Evolutionary conservation across 1,140 invertebrate genomes (phyloP).

Genomic region (Bursaphelenchus mucronatus): DNA sequence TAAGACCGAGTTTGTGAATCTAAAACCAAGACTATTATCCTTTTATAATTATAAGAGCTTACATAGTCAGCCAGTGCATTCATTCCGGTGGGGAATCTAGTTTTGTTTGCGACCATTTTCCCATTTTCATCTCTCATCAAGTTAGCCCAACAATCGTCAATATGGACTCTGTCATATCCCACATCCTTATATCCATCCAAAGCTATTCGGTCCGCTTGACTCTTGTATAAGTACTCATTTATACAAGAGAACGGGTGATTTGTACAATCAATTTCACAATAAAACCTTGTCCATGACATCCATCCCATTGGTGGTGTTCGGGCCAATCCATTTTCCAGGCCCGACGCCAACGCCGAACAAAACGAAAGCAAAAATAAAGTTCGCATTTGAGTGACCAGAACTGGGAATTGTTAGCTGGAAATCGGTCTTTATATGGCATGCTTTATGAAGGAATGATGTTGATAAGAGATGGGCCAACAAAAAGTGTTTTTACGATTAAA

Average conservation of each 20-base stretch:
- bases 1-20: not conserved
- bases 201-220: conserved; percentile 37
- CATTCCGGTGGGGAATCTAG: conserved; percentile 7
- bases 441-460: too few relatives aligned
- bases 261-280: conserved; percentile 82
- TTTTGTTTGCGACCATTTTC: conserved; percentile 5
- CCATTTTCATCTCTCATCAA: not conserved
- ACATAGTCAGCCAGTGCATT: not conserved
- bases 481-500: too few relatives aligned
- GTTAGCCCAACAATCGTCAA: conserved; percentile 58
- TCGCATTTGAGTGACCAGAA: too few relatives aligned
- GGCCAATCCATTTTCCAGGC: conserved; percentile 15
- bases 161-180: conserved; percentile 41
- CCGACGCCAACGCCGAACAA: not conserved
- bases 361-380: conserved; percentile 16
- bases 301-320: conserved; percentile 82
- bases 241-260: conserved; percentile 52
- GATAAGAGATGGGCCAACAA: too few relatives aligned
- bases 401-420: too few relatives aligned
- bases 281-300: conserved; percentile 86
- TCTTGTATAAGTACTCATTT: conserved; percentile 56
- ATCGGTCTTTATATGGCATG: too few relatives aligned
- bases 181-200: conserved; percentile 50
- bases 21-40: not conserved
- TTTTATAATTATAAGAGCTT: not conserved